Conservation (phyloP, 2,797 vertebrate species). For the Anomalospiza imberbis region DNA sequence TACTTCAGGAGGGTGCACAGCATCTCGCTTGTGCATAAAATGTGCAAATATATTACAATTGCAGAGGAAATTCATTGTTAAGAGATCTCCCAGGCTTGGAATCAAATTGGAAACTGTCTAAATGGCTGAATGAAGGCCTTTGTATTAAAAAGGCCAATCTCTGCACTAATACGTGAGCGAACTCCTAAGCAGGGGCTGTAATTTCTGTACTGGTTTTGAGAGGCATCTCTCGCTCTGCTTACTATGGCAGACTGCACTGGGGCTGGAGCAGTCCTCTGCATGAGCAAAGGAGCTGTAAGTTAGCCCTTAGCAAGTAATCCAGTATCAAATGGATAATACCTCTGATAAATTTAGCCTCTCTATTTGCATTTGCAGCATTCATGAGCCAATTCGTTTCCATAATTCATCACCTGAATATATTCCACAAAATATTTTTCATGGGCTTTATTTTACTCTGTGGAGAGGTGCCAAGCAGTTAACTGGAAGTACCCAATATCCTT, state of each 20-base stretch:
- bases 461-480: slow-evolving; percentile 35
- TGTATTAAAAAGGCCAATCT: slow-evolving; percentile 56
- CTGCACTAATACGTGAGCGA: slow-evolving; percentile 35
- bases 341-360: slow-evolving; percentile 35
- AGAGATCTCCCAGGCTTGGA: slow-evolving; percentile 38
- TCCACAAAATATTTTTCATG: slow-evolving; percentile 54
- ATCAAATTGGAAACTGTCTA: slow-evolving; percentile 60
- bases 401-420: slow-evolving; percentile 46
- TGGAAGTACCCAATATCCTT: slow-evolving; percentile 10
- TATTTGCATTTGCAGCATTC: slow-evolving; percentile 44
- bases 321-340: slow-evolving; percentile 19
- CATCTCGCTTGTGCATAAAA: neutral
- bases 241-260: neutral
- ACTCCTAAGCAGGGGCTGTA: slow-evolving; percentile 27
- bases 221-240: neutral
- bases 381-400: neutral
- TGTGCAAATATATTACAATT: slow-evolving; percentile 39
- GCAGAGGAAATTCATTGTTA: slow-evolving; percentile 46
- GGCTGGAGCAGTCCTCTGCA: neutral
- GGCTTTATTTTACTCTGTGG: slow-evolving; percentile 6
- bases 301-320: slow-evolving; percentile 27
- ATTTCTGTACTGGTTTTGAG: slow-evolving; percentile 29
- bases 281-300: neutral
- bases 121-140: slow-evolving; percentile 57
- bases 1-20: slow-evolving; percentile 8